phyloP scores from a whole-genome alignment of 2,113 vertebrate genomes.

The Vulpes vulpes region DNA sequence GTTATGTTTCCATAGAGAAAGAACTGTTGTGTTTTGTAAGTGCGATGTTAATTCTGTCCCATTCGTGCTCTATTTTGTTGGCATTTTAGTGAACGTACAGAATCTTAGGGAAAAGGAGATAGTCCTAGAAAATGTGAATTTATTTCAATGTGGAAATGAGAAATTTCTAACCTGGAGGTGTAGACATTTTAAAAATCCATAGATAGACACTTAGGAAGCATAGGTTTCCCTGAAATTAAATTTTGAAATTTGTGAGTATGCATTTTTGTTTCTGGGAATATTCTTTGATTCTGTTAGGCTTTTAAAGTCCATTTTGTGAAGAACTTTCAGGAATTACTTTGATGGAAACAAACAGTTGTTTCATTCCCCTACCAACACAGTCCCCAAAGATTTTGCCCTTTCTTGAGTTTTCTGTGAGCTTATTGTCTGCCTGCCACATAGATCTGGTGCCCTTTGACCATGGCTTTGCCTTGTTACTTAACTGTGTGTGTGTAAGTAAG shows the following conservation, averaged over 20 bases:
- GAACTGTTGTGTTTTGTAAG: neutral
- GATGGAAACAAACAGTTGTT: neutral
- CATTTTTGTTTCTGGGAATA: neutral
- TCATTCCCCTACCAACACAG: neutral
- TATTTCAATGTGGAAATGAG: conserved; percentile 29
- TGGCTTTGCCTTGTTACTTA: neutral
- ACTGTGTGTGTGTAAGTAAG: neutral
- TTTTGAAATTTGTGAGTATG: neutral
- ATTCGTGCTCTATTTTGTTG: neutral
- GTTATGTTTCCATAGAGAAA: neutral
- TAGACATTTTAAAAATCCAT: neutral
- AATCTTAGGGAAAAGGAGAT: neutral
- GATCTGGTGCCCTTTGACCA: neutral
- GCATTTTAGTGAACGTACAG: neutral
- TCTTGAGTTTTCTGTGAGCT: neutral
- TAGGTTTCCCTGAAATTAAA: neutral
- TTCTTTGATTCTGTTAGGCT: neutral
- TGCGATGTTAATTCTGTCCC: neutral
- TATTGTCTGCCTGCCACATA: neutral
- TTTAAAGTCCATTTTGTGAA: neutral
- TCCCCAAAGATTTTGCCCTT: neutral
- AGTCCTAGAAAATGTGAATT: neutral
- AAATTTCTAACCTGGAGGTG: neutral
- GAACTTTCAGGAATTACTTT: neutral
- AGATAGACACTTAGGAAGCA: neutral